These are phyloP conservation scores for Falco rusticolus DNA, from an alignment of 2,797 vertebrate species.

Conservation along the genomic window DNA sequence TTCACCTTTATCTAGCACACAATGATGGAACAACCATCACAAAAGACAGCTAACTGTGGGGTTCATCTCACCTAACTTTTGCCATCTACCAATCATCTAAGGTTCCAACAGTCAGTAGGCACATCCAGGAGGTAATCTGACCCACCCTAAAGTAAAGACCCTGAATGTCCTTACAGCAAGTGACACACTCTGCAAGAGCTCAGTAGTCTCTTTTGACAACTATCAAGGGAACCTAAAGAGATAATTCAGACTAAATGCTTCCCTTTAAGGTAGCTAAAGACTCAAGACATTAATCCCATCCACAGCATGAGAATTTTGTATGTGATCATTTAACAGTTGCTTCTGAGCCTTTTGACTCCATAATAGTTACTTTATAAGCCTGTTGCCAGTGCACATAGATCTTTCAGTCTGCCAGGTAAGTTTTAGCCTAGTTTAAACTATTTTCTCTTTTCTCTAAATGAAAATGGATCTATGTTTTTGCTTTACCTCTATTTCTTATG, in stretches of 20 bases:
- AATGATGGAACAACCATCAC: neutral
- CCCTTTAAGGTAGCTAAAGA: neutral
- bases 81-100: neutral
- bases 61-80: neutral
- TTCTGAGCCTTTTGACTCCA: neutral
- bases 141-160: neutral
- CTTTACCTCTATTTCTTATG: neutral
- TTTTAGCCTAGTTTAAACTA: neutral
- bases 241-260: neutral
- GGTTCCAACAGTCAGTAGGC: neutral
- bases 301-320: neutral
- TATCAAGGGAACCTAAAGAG: neutral
- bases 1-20: neutral
- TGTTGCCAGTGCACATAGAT: neutral
- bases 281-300: neutral
- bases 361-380: neutral
- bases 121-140: neutral
- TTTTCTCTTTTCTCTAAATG: neutral
- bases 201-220: neutral
- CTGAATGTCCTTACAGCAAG: neutral
- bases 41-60: neutral
- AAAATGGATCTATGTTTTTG: neutral
- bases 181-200: neutral
- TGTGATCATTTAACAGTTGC: neutral
- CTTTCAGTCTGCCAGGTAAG: neutral